Evolutionary conservation across 2,888 invertebrate species (phyloP).

Genomic region (Siphlonurus alternatus): DNA sequence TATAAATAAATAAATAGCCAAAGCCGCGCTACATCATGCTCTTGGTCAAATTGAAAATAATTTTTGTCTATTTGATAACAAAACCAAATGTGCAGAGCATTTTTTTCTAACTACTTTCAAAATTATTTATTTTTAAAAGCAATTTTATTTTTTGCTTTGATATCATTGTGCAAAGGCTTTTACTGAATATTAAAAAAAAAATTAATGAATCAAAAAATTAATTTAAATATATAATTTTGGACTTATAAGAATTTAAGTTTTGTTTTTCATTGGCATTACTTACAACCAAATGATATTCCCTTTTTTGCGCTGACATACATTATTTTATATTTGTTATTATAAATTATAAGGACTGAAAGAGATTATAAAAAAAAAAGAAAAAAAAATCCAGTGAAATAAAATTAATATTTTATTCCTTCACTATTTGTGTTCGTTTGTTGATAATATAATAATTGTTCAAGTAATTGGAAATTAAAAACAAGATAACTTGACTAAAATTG

Average conservation of each 20-base stretch:
- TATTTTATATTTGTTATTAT: neutral
- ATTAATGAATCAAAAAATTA: too few relatives aligned
- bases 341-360: neutral
- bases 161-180: too few relatives aligned
- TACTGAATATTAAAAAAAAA: too few relatives aligned
- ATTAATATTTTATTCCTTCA: neutral
- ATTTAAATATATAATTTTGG: too few relatives aligned
- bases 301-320: neutral
- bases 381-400: neutral
- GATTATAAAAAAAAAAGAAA: neutral
- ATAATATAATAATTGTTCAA: neutral
- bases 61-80: too few relatives aligned
- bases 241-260: too few relatives aligned
- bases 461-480: neutral
- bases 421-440: neutral
- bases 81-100: too few relatives aligned
- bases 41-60: too few relatives aligned
- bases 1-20: neutral
- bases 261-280: conserved; percentile 71
- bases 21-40: neutral
- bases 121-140: too few relatives aligned
- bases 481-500: too few relatives aligned
- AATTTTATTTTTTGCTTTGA: too few relatives aligned
- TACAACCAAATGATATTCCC: conserved; percentile 30
- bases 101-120: too few relatives aligned